Conservation (phyloP, 2,797 vertebrate species). For the Novumbra hubbsi region DNA sequence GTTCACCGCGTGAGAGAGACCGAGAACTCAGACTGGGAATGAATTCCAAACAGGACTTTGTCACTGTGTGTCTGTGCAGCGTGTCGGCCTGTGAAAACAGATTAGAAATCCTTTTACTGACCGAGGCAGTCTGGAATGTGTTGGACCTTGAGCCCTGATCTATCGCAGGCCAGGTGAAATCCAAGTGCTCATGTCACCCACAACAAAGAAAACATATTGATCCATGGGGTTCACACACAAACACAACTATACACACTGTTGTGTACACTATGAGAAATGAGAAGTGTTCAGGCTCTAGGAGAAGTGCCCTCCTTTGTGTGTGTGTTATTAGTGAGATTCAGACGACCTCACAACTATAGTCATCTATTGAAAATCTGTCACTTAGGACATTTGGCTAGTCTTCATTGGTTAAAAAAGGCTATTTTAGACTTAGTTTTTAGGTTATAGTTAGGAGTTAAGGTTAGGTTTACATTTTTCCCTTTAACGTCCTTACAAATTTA, state of each 20-base stretch:
- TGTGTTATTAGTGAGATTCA: too few relatives aligned
- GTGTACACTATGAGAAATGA: neutral
- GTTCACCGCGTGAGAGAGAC: conserved; percentile 18
- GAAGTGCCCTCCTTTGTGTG: too few relatives aligned
- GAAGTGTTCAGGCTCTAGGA: neutral
- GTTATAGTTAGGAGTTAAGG: too few relatives aligned
- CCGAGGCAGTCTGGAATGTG: conserved; percentile 58
- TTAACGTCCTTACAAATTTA: too few relatives aligned
- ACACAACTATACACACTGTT: neutral
- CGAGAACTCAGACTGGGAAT: conserved; percentile 24
- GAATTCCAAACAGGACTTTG: conserved; percentile 64
- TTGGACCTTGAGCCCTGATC: conserved; percentile 32
- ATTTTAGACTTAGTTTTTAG: too few relatives aligned
- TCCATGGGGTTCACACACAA: neutral
- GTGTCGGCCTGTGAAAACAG: conserved; percentile 64
- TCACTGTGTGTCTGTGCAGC: conserved; percentile 23
- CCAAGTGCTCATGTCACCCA: conserved; percentile 43
- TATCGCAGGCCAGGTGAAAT: conserved; percentile 23
- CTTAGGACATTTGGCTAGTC: too few relatives aligned
- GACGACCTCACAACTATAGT: too few relatives aligned
- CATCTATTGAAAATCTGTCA: too few relatives aligned
- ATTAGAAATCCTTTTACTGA: conserved; percentile 58
- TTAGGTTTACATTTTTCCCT: too few relatives aligned
- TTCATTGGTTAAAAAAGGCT: too few relatives aligned
- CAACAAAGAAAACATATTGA: conserved; percentile 10